Conservation (phyloP, 1,140 invertebrate species). For the Druon quercuslanigerum region DNA sequence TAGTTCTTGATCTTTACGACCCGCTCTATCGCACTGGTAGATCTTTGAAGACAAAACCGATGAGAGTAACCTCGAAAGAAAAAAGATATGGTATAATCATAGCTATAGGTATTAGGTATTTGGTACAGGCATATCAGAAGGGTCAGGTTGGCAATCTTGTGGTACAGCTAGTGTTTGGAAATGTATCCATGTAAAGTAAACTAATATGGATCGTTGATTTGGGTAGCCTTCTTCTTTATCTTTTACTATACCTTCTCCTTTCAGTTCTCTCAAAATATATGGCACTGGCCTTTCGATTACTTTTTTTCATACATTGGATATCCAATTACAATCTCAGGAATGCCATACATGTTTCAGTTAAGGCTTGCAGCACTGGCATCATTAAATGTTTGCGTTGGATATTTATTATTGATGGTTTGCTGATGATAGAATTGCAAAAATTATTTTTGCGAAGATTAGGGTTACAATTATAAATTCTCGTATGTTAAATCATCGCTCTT, state of each 20-base stretch:
- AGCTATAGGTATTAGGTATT: background rate
- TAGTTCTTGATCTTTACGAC: too few species aligned
- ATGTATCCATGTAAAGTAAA: slow-evolving; percentile 36
- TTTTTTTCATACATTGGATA: slow-evolving; percentile 51
- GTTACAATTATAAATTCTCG: background rate
- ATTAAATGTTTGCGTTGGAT: too few species aligned
- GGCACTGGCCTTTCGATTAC: slow-evolving; percentile 45
- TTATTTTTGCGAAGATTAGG: too few species aligned
- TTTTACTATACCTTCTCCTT: slow-evolving; percentile 38
- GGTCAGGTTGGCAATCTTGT: slow-evolving; percentile 21
- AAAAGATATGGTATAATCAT: too few species aligned
- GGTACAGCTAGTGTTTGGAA: background rate
- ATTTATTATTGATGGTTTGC: too few species aligned
- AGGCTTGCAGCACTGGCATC: background rate
- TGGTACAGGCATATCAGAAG: slow-evolving; percentile 6
- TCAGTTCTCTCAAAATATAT: slow-evolving; percentile 44
- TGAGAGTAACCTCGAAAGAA: too few species aligned
- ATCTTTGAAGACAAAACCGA: too few species aligned
- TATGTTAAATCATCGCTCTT: background rate
- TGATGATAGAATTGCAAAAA: too few species aligned
- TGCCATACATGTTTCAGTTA: background rate
- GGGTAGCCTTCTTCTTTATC: slow-evolving; percentile 32
- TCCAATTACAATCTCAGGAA: slow-evolving; percentile 46
- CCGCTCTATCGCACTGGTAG: too few species aligned
- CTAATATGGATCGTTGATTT: slow-evolving; percentile 44